Evolutionary conservation across 2,888 invertebrate genomes (phyloP).

Genomic region (Diadromus collaris): DNA sequence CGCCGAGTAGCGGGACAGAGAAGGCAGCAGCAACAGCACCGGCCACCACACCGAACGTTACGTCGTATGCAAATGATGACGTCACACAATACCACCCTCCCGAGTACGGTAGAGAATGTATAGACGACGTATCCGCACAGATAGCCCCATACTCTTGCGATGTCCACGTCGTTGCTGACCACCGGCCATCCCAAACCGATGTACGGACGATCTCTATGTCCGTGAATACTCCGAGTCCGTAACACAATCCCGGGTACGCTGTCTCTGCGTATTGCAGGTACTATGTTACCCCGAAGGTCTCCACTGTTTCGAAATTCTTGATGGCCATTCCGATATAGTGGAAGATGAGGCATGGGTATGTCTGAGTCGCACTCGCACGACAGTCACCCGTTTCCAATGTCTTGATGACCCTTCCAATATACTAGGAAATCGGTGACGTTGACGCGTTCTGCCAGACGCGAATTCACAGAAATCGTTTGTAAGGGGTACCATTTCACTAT

Average conservation of each 20-base stretch:
- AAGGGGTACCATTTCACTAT: not conserved
- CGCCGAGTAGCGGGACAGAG: constrained; percentile 60
- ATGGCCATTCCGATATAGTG: constrained; percentile 16
- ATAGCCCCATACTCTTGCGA: constrained; percentile 65
- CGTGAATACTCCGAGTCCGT: constrained; percentile 49
- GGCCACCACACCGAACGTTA: constrained; percentile 63
- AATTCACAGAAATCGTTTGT: not conserved
- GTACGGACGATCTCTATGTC: constrained; percentile 47
- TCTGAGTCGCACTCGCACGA: not conserved
- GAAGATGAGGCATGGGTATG: constrained; percentile 9
- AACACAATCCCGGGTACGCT: constrained; percentile 31
- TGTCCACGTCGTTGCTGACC: constrained; percentile 53
- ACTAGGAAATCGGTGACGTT: not conserved
- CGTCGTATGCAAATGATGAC: constrained; percentile 79
- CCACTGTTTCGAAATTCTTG: constrained; percentile 38
- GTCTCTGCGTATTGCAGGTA: constrained; percentile 34
- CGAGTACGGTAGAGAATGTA: constrained; percentile 67
- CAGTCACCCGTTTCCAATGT: constrained; percentile 3
- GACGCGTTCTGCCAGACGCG: not conserved
- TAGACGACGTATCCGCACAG: constrained; percentile 72
- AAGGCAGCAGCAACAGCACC: constrained; percentile 70
- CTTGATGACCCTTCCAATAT: not conserved
- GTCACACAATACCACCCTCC: constrained; percentile 77
- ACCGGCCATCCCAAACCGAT: constrained; percentile 43
- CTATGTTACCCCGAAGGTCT: constrained; percentile 38